A percentile compares a stretch with the other conserved stretches of the same genome.
Evolutionary conservation across 1,140 invertebrate genomes (phyloP).

Genomic region (Trichomalopsis sarcophagae): DNA sequence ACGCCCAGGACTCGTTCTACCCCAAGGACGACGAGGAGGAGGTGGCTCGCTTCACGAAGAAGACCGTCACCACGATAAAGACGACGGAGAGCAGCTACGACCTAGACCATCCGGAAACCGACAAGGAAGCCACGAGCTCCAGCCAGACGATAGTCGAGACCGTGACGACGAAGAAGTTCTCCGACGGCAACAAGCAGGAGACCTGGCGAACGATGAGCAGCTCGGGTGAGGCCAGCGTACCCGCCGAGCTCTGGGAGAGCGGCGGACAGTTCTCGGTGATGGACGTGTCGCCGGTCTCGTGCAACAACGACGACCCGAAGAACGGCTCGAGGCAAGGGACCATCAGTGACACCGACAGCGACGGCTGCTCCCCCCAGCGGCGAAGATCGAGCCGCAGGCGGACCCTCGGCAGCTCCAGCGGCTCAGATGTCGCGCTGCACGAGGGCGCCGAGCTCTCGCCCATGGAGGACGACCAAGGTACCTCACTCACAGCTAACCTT

Average conservation of each 20-base stretch:
- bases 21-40: background rate
- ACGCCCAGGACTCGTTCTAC: background rate
- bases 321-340: conserved; percentile 64
- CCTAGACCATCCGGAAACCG: conserved; percentile 10
- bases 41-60: background rate
- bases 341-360: conserved; percentile 71
- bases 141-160: conserved; percentile 44
- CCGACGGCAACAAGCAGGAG: conserved; percentile 58
- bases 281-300: conserved; percentile 70
- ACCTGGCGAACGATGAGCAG: conserved; percentile 58
- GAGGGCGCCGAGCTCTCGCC: conserved; percentile 76
- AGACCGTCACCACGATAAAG: background rate
- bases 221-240: conserved; percentile 51
- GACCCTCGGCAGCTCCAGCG: conserved; percentile 79
- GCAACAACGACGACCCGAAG: conserved; percentile 63
- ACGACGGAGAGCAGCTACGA: background rate
- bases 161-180: conserved; percentile 46
- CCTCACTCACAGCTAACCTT: conserved; percentile 71
- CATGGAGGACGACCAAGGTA: conserved; percentile 75
- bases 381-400: conserved; percentile 70
- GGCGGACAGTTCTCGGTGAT: conserved; percentile 61
- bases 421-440: conserved; percentile 79
- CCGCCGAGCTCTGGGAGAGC: conserved; percentile 68
- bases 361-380: conserved; percentile 67
- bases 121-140: background rate